These are phyloP conservation scores for Melanchra persicariae DNA, from an alignment of 2,888 invertebrate genomes.

Conservation along the genomic window DNA sequence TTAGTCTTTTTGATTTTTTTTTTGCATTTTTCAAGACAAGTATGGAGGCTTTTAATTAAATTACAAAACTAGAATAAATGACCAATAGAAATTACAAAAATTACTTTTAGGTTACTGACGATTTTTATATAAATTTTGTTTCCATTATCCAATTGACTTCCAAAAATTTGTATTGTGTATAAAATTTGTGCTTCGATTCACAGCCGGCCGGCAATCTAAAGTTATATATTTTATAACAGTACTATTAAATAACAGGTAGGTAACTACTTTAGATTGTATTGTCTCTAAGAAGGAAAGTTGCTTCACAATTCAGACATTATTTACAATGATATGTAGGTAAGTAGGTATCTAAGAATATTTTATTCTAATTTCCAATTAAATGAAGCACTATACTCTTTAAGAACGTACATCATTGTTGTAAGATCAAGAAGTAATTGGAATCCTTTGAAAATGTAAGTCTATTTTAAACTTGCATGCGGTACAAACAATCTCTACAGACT, in stretches of 20 bases:
- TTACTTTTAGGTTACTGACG: slow-evolving; percentile 11
- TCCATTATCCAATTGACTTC: slow-evolving; percentile 49
- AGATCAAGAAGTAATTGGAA: slow-evolving; percentile 6
- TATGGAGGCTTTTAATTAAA: background rate
- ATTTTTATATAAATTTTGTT: slow-evolving; percentile 25
- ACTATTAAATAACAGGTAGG: slow-evolving; percentile 35
- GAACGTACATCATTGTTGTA: background rate
- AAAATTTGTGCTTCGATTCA: slow-evolving; percentile 75
- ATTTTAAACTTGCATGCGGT: slow-evolving; percentile 2
- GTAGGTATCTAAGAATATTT: slow-evolving; percentile 41
- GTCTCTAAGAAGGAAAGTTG: slow-evolving; percentile 50
- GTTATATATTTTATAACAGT: slow-evolving; percentile 27
- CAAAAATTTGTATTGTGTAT: slow-evolving; percentile 45
- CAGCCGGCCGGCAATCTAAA: slow-evolving; percentile 69
- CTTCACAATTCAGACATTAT: slow-evolving; percentile 26
- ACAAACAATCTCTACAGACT: background rate
- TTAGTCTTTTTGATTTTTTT: background rate
- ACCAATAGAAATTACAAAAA: slow-evolving; percentile 10
- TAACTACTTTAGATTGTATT: slow-evolving; percentile 47
- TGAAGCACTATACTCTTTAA: slow-evolving; percentile 15
- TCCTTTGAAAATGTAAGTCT: background rate
- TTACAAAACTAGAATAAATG: background rate
- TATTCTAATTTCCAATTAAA: slow-evolving; percentile 16
- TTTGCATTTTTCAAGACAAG: background rate
- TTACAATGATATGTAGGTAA: slow-evolving; percentile 54